A percentile compares a stretch with the other conserved stretches of the same genome.
Conservation (phyloP, 2,113 vertebrate genomes). For the Perccottus glenii region DNA sequence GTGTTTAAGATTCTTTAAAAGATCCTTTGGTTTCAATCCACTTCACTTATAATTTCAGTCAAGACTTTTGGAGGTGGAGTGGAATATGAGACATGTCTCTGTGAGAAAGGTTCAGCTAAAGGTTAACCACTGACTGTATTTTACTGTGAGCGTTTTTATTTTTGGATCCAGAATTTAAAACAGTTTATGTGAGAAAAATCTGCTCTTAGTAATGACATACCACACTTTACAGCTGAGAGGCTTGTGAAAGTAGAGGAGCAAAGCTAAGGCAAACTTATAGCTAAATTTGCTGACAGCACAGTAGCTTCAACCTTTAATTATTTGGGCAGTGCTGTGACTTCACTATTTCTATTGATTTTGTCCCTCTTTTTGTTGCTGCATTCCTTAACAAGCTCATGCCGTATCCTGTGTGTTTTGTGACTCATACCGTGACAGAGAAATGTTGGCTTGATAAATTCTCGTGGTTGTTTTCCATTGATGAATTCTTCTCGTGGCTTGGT, state of each 20-base stretch:
- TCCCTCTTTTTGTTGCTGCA: background rate
- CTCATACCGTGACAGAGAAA: constrained; percentile 18
- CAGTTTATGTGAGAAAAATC: background rate
- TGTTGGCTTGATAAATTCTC: constrained; percentile 3
- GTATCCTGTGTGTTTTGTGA: constrained; percentile 25
- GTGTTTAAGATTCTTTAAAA: background rate
- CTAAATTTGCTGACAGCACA: background rate
- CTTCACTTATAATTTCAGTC: background rate
- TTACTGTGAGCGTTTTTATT: background rate
- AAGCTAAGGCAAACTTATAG: background rate
- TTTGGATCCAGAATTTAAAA: background rate
- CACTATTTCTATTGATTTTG: background rate
- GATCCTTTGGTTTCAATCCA: background rate
- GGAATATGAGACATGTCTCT: background rate
- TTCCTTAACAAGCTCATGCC: constrained; percentile 8
- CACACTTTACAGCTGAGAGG: background rate
- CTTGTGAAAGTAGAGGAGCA: background rate
- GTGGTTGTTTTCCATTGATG: constrained; percentile 32
- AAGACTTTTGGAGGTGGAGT: constrained; percentile 1
- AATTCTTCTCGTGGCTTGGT: constrained; percentile 23
- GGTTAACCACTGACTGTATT: background rate
- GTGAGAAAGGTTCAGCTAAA: constrained; percentile 11
- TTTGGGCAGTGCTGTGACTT: background rate
- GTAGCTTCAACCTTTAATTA: background rate
- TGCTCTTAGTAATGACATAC: background rate